Base-by-base conservation (phyloP, 2,797 vertebrate species). In the Sphaeramia orbicularis region DNA sequence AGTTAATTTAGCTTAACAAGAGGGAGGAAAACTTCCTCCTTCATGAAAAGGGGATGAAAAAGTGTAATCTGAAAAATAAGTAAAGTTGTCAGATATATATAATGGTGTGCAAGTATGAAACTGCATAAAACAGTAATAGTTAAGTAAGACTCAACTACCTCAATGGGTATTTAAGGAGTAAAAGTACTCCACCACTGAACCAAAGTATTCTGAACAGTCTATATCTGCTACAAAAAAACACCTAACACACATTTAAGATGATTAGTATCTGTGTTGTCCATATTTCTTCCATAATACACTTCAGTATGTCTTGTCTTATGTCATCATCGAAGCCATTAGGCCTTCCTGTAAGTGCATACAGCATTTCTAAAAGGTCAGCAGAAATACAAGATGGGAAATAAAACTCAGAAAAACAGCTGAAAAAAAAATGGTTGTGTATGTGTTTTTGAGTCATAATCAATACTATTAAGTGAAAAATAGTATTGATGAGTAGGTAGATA, bases 291-390 rank as follows among this genome's bases (percentile, higher is more conserved):
- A 51, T 65, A 6, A 16, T 11, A 56, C 65, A 51, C 60, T 53
- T 6, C 2, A 42, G 38, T 42, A 40, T 76, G 65, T 62, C 37
- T 73, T 50, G 53, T 51, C 53, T 78, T 61, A 70, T 59, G 48
- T 74, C 68, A 73, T 74, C 53, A 68, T 61, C 0, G 16, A 50
- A 76, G 70, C 87, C 84, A 91, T 91, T 91, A 93, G 75, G 53
- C 55, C 27, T 82, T 78, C 72, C 79, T 78, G 66, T 90, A 91
- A 91, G 89, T 90, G 91, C 75, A 56, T 53, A 32, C 19, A 2
- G 10, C 72, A 59, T 71, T 86, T 86, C 44, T 90, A 79, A 84
- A 87, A 69, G 77, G 65, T 93, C 90, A 93, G 89, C 91, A 91
- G 80, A 91, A 92, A 92, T 42, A 72, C 78, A 82, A 91, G 77